phyloP scores from a whole-genome alignment of 2,113 vertebrate genomes.

The Cercopithecus mona region DNA sequence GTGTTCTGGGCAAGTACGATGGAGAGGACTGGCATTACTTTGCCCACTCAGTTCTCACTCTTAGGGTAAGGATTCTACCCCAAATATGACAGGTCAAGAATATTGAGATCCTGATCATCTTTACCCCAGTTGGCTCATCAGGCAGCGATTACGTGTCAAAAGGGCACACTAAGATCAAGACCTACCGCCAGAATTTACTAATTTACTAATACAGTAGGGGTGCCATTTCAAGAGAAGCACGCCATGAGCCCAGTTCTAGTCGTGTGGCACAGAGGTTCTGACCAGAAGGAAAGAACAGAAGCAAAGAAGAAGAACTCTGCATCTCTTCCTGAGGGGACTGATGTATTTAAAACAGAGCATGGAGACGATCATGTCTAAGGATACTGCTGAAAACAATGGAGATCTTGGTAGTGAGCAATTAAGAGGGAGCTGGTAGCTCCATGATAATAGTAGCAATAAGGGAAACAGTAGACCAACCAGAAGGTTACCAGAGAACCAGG shows the following conservation, averaged over 20 bases:
- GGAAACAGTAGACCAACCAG: background rate
- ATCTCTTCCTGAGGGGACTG: background rate
- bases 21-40: background rate
- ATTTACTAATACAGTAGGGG: background rate
- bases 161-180: background rate
- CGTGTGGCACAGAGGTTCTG: background rate
- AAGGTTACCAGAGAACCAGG: background rate
- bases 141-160: background rate
- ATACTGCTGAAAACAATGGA: slow-evolving; percentile 6
- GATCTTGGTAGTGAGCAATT: background rate
- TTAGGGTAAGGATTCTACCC: background rate
- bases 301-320: background rate
- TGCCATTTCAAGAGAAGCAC: background rate
- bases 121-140: background rate
- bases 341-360: slow-evolving; percentile 18
- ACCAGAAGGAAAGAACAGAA: background rate
- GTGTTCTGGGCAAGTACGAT: background rate
- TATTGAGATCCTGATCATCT: background rate
- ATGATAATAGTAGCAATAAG: background rate
- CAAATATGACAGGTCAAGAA: background rate
- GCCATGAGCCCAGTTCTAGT: background rate
- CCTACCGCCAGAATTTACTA: background rate
- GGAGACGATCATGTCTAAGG: background rate
- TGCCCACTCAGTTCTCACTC: background rate
- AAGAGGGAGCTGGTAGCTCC: background rate